A percentile compares a stretch with the other conserved stretches of the same genome.
These are phyloP conservation scores for Mycteria americana DNA, from an alignment of 2,797 vertebrate genomes.

Conservation along the genomic window DNA sequence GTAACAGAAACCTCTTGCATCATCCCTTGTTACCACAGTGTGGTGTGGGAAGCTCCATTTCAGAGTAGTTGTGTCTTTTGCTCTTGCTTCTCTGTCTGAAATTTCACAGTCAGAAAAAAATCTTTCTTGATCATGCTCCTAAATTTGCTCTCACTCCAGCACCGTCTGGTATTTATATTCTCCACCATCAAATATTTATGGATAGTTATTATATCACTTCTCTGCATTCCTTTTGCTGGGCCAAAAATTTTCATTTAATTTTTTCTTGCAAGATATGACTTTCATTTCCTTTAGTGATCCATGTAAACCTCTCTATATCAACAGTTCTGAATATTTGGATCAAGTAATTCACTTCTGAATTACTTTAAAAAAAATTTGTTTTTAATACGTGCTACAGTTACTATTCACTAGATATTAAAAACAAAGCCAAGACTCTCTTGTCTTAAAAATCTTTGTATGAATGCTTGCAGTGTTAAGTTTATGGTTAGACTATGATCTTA, in stretches of 20 bases:
- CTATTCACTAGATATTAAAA: background rate
- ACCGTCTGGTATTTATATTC: background rate
- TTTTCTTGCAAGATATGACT: background rate
- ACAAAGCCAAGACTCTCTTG: background rate
- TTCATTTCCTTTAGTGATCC: background rate
- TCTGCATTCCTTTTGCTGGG: background rate
- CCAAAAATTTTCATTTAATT: background rate
- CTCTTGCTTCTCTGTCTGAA: background rate
- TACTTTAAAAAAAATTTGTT: background rate
- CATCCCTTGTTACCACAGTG: background rate
- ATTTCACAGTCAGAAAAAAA: background rate
- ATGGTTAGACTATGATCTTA: rapidly evolving
- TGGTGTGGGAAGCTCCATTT: background rate
- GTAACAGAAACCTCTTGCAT: background rate
- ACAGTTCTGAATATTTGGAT: background rate
- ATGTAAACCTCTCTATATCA: background rate
- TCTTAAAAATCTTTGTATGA: background rate
- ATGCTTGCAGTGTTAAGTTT: background rate
- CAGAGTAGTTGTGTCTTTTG: background rate
- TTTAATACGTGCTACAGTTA: background rate
- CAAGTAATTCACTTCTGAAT: background rate
- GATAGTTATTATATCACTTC: background rate
- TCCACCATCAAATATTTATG: background rate
- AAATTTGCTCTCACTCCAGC: background rate
- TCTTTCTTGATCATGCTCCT: background rate